These are phyloP conservation scores for Falco rusticolus DNA, from an alignment of 2,797 vertebrate genomes.

Conservation along the genomic window DNA sequence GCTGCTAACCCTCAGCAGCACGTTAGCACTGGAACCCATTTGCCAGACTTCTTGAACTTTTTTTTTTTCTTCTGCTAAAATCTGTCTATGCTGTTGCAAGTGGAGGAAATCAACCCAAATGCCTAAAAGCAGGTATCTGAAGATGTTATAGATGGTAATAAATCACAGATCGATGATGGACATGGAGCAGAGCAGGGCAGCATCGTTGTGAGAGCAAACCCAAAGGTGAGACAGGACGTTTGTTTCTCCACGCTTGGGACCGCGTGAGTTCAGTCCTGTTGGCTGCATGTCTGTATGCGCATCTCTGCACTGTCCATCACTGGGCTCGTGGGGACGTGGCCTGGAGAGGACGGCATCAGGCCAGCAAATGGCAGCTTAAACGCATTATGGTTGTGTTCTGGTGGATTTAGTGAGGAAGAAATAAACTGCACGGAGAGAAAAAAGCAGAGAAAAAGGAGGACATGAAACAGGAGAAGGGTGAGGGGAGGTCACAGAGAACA, in stretches of 20 bases:
- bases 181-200: neutral
- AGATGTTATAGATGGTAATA: neutral
- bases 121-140: neutral
- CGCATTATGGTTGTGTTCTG: neutral
- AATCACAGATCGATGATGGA: neutral
- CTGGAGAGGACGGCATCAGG: neutral
- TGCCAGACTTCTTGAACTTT: neutral
- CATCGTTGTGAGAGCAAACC: neutral
- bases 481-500: neutral
- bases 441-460: neutral
- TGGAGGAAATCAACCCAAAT: neutral
- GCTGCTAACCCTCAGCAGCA: neutral
- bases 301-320: neutral
- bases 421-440: neutral
- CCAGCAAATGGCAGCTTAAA: neutral
- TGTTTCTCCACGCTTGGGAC: neutral
- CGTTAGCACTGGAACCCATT: neutral
- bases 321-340: rapidly evolving
- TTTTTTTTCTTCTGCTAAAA: neutral
- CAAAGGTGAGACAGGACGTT: neutral
- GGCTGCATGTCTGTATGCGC: neutral
- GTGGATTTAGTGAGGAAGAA: neutral
- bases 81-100: neutral
- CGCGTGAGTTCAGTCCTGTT: neutral
- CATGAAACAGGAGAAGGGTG: neutral